Conservation (phyloP, 2,888 invertebrate genomes). For the Anoplius nigerrimus region DNA sequence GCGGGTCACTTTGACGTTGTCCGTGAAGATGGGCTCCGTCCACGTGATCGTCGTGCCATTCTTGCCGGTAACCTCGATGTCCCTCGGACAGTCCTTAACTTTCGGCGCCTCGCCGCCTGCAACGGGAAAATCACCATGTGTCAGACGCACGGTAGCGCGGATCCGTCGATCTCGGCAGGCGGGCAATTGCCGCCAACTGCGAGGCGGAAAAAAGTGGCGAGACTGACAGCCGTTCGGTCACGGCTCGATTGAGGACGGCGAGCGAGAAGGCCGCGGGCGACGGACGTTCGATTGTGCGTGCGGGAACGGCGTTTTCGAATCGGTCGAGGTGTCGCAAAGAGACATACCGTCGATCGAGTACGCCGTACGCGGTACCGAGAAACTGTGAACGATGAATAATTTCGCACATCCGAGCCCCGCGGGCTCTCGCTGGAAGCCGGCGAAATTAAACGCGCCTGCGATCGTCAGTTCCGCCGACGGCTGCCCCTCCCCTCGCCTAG, state of each 20-base stretch:
- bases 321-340: too few relatives aligned
- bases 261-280: background rate
- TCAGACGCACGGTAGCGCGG: background rate
- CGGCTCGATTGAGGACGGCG: too few relatives aligned
- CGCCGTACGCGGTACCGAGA: too few relatives aligned
- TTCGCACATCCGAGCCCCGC: conserved; percentile 10
- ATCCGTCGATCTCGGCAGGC: background rate
- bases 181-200: background rate
- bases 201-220: background rate
- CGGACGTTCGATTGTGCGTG: conserved; percentile 1
- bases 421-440: background rate
- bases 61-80: conserved; percentile 69
- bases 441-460: background rate
- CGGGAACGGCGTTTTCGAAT: background rate
- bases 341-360: too few relatives aligned
- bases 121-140: conserved; percentile 24
- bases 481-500: too few relatives aligned
- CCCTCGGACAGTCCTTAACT: conserved; percentile 75
- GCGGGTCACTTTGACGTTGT: conserved; percentile 75
- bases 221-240: background rate
- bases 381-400: background rate
- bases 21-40: conserved; percentile 76
- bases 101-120: conserved; percentile 76
- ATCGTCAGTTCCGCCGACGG: too few relatives aligned
- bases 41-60: conserved; percentile 73